Percentiles rank a stretch among this genome's conserved stretches.
phyloP scores from a whole-genome alignment of 2,888 invertebrate species.

The Loripinus fragilis region DNA sequence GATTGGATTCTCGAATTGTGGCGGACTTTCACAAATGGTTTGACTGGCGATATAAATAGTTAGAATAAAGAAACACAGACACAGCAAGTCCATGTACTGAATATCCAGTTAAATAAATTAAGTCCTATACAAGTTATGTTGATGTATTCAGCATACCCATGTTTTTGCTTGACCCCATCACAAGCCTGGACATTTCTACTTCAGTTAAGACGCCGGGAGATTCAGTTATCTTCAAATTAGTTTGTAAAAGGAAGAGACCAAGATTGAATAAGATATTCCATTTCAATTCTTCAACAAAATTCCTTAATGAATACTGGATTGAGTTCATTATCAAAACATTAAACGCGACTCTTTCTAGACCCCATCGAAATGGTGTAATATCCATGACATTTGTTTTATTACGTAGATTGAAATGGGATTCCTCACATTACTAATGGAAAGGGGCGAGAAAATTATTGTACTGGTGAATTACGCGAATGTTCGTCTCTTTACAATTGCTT shows the following conservation, averaged over 20 bases:
- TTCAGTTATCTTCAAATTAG: neutral
- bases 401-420: slow-evolving; percentile 10
- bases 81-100: no score
- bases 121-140: no score
- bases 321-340: slow-evolving; percentile 8
- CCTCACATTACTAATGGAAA: slow-evolving; percentile 9
- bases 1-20: no score
- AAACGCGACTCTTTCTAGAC: neutral
- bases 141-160: no score
- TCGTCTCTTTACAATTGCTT: slow-evolving; percentile 15
- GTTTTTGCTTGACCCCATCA: no score
- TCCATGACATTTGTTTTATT: neutral
- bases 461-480: slow-evolving; percentile 7
- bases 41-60: no score
- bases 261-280: slow-evolving; percentile 3
- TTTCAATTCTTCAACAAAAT: neutral
- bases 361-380: neutral
- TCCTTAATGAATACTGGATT: slow-evolving; percentile 4
- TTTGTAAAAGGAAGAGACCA: neutral
- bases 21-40: no score
- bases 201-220: no score
- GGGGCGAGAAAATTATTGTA: slow-evolving; percentile 10
- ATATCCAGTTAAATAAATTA: no score
- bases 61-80: no score
- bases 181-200: no score